Percentiles rank a stretch among this genome's conserved stretches.
These are phyloP conservation scores for Gadopsis bispinosus DNA, from an alignment of 2,797 vertebrate species.

Conservation along the genomic window DNA sequence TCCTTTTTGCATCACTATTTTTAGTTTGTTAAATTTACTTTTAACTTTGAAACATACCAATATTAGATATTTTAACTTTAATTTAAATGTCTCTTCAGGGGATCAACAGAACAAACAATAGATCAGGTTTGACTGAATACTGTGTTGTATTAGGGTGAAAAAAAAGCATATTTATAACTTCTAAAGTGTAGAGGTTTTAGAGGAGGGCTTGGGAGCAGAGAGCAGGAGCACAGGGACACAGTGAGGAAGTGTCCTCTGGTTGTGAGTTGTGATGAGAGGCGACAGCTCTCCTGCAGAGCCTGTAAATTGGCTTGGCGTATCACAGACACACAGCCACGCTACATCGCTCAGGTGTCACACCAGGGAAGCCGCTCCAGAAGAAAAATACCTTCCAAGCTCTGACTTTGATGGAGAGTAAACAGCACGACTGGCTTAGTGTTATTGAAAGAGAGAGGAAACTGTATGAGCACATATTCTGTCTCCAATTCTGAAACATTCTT, in stretches of 20 bases:
- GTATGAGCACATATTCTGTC: conserved; percentile 65
- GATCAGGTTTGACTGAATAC: not conserved
- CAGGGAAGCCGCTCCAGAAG: conserved; percentile 78
- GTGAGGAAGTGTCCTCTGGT: conserved; percentile 79
- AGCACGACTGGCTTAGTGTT: conserved; percentile 77
- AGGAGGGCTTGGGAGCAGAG: conserved; percentile 64
- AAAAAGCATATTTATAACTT: conserved; percentile 63
- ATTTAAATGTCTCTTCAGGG: conserved; percentile 11
- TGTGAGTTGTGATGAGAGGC: conserved; percentile 81
- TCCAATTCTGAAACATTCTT: conserved; percentile 48
- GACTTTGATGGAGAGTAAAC: conserved; percentile 84
- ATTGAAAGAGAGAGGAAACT: conserved; percentile 75
- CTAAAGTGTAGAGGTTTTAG: conserved; percentile 65
- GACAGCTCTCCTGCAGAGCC: conserved; percentile 82
- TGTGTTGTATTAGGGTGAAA: not conserved
- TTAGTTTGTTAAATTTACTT: not conserved
- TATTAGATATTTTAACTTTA: conserved; percentile 1
- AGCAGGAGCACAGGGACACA: conserved; percentile 69
- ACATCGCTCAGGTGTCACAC: conserved; percentile 84
- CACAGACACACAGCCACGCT: conserved; percentile 84
- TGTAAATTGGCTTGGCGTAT: conserved; percentile 85
- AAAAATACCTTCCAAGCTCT: conserved; percentile 82
- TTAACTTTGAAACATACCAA: not conserved
- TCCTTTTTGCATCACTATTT: not conserved
- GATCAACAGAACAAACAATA: not conserved